Evolutionary conservation across 2,797 vertebrate species (phyloP).

Genomic region (Enoplosus armatus): DNA sequence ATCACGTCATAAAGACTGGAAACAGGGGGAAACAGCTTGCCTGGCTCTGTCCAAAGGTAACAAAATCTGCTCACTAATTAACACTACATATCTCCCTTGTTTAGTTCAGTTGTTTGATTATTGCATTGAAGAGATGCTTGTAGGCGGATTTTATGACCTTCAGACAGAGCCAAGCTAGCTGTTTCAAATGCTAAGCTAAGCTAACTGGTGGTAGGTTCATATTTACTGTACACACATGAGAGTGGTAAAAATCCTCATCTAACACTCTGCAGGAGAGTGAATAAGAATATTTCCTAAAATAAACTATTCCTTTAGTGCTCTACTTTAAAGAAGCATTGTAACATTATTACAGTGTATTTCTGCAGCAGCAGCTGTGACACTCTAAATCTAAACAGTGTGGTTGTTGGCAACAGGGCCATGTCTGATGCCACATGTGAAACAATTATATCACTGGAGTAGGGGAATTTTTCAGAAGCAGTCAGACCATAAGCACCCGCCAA

Average conservation of each 20-base stretch:
- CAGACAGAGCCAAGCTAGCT: neutral
- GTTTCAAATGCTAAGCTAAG: slow-evolving; percentile 13
- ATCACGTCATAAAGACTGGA: neutral
- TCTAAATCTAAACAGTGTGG: slow-evolving; percentile 20
- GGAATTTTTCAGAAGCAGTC: slow-evolving; percentile 24
- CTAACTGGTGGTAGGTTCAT: neutral
- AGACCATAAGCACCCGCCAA: slow-evolving; percentile 9
- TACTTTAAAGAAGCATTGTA: neutral
- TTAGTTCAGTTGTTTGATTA: neutral
- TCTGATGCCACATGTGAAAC: slow-evolving; percentile 36
- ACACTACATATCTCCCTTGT: neutral
- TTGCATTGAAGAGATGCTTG: neutral
- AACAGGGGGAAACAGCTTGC: neutral
- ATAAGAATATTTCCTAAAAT: neutral
- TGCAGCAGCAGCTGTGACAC: slow-evolving; percentile 29
- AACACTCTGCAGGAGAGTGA: neutral
- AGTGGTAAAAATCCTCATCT: slow-evolving; percentile 1
- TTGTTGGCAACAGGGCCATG: neutral
- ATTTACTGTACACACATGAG: neutral
- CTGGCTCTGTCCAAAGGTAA: neutral
- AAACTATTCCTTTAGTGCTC: neutral
- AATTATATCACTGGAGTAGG: slow-evolving; percentile 19
- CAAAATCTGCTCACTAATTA: neutral
- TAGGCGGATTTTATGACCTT: neutral
- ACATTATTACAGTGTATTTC: slow-evolving; percentile 14